Conservation (phyloP, 2,113 vertebrate genomes). For the Butorides virescens region DNA sequence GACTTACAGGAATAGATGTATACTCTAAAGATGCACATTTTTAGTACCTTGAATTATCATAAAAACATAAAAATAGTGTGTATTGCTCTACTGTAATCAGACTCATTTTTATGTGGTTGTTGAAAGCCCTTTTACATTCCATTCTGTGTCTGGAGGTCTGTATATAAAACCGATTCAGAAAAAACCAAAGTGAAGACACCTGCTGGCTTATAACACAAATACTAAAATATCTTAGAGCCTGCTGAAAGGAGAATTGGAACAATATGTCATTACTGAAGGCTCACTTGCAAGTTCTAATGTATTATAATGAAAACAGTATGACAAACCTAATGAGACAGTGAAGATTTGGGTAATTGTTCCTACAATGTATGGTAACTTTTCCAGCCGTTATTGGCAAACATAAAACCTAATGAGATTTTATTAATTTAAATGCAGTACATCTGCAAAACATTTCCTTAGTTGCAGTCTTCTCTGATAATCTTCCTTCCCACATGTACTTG, state of each 20-base stretch:
- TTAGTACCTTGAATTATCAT: conserved; percentile 75
- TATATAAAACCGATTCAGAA: conserved; percentile 86
- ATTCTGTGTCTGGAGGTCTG: conserved; percentile 88
- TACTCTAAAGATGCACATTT: conserved; percentile 71
- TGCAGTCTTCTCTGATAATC: conserved; percentile 78
- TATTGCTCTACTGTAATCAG: conserved; percentile 75
- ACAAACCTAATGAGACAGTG: conserved; percentile 89
- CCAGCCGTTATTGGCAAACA: conserved; percentile 85
- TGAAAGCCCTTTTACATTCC: conserved; percentile 84
- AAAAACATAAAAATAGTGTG: conserved; percentile 77
- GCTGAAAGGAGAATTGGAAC: conserved; percentile 87
- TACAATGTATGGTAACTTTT: conserved; percentile 84
- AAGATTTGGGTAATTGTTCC: conserved; percentile 82
- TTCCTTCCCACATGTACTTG: conserved; percentile 73
- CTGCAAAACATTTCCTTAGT: conserved; percentile 85
- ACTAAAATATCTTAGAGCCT: conserved; percentile 85
- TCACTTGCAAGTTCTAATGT: conserved; percentile 89
- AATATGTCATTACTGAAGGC: conserved; percentile 89
- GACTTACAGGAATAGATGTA: conserved; percentile 63
- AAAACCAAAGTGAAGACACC: conserved; percentile 91
- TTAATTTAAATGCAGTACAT: conserved; percentile 86
- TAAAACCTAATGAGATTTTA: conserved; percentile 89
- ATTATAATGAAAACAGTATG: conserved; percentile 95
- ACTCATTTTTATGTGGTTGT: conserved; percentile 85
- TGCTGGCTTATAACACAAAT: conserved; percentile 89